Base-by-base conservation (phyloP, 2,797 vertebrate genomes). In the Paratrypauchen microcephalus region DNA sequence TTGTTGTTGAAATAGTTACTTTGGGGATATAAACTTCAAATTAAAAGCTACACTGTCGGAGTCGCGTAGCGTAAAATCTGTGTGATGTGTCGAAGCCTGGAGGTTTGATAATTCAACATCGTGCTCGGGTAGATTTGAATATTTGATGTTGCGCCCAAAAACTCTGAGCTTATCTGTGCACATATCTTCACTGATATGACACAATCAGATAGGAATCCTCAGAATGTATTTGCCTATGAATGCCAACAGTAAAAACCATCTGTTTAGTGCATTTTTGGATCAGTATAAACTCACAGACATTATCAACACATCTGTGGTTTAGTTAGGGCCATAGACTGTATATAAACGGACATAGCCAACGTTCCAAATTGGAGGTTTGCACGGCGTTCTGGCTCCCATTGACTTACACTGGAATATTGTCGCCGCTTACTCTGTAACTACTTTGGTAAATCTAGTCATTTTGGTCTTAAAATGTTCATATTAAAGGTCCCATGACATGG, bases 111-210 rank as follows among this genome's bases (percentile, higher is more conserved):
- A 21, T 52, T 69, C 56, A 64, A 16, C 16, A 48, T 52, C 50
- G 15, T 47, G n/a, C 52, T 23, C 23, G 3, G 1, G 19, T 52
- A 3, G 6, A 21, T 47, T 61, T 69, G 56, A 63, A 64, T 45
- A 60, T 71, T 69, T 72, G 48, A 65, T 48, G 30, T 32, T 26
- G 66, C 8, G 18, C 24, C 68, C 57, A 63, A 12, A 73, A 67
- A 64, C 36, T 45, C 6, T 24, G n/a, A 62, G 15, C 56, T 71
- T 28, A 68, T 68, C 67, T 52, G 23, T 32, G 57, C 18, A 68
- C 64, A 41, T 18, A 56, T 41, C 23, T 62, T 68, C 45, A 15
- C 47, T 1, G 12, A 66, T 68, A 74, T 71, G 65, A 71, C 59
- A 73, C 19, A 71, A 28, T 56, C 50, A 65, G 50, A 72, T 71